Conservation (phyloP, 2,888 invertebrate genomes). For the Palloptera scutellata region DNA sequence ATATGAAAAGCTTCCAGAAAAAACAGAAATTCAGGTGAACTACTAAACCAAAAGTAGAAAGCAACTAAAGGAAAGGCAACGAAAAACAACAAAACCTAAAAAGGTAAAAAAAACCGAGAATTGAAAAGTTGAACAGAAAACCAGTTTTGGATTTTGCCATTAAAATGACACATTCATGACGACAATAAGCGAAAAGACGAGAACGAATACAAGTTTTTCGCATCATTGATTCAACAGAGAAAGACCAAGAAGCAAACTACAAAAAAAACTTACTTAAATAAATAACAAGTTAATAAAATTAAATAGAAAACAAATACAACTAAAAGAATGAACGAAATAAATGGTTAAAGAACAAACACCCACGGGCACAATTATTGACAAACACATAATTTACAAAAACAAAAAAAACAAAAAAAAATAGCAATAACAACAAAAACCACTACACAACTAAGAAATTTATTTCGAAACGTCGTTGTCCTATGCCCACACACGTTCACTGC, state of each 20-base stretch:
- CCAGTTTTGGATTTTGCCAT: not conserved
- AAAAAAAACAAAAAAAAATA: not conserved
- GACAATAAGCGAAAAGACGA: constrained; percentile 10
- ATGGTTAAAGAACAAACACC: constrained; percentile 2
- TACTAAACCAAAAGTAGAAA: not conserved
- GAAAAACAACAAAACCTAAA: not conserved
- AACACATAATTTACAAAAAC: not conserved
- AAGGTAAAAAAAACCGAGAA: too few species aligned
- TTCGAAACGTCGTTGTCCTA: too few species aligned
- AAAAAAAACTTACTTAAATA: constrained; percentile 30
- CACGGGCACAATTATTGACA: not conserved
- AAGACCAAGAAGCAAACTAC: too few species aligned
- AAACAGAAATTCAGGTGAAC: not conserved
- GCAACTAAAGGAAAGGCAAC: not conserved
- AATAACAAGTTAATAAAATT: not conserved
- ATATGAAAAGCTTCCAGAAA: too few species aligned
- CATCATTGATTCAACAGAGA: too few species aligned
- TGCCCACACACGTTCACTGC: too few species aligned
- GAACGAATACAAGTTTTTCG: constrained; percentile 9
- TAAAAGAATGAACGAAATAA: constrained; percentile 2
- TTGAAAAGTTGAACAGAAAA: not conserved
- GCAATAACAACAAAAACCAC: not conserved
- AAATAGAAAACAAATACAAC: not conserved
- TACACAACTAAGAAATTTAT: too few species aligned
- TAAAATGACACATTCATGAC: constrained; percentile 15